Percentiles rank a stretch among this genome's conserved stretches.
Conservation (phyloP, 2,797 vertebrate genomes). For the Apogon talboti region DNA sequence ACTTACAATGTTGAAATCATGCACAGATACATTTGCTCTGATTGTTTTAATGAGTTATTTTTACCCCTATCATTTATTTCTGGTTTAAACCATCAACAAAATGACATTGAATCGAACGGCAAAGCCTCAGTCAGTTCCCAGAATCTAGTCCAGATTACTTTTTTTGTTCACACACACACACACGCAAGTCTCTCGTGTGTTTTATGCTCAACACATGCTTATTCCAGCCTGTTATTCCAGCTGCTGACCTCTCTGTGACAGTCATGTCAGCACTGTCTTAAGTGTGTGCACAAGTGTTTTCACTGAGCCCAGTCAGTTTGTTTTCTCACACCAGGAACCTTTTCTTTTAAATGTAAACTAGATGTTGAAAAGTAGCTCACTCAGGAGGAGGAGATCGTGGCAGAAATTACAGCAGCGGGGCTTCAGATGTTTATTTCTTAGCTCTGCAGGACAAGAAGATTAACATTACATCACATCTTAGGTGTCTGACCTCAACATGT, state of each 20-base stretch:
- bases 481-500: not conserved
- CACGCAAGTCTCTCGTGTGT: not conserved
- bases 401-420: not conserved
- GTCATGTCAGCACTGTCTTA: conserved; percentile 48
- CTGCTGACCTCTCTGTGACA: conserved; percentile 63
- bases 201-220: conserved; percentile 12
- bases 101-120: not conserved
- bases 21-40: not conserved
- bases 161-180: conserved; percentile 8
- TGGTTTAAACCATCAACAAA: not conserved
- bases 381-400: not conserved
- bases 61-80: not conserved
- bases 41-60: not conserved
- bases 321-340: conserved; percentile 50
- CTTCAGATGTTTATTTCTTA: conserved; percentile 18
- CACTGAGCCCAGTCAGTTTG: conserved; percentile 54
- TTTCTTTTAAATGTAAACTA: conserved; percentile 40
- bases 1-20: not conserved
- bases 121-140: not conserved
- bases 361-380: conserved; percentile 34
- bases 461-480: not conserved
- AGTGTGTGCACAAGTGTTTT: conserved; percentile 50
- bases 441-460: conserved; percentile 10
- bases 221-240: conserved; percentile 56
- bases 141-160: not conserved